Percentiles rank a stretch among this genome's conserved stretches.
These are phyloP conservation scores for Patiria miniata DNA, from an alignment of 35 echinoderm and acorn worm species.

Conservation along the genomic window DNA sequence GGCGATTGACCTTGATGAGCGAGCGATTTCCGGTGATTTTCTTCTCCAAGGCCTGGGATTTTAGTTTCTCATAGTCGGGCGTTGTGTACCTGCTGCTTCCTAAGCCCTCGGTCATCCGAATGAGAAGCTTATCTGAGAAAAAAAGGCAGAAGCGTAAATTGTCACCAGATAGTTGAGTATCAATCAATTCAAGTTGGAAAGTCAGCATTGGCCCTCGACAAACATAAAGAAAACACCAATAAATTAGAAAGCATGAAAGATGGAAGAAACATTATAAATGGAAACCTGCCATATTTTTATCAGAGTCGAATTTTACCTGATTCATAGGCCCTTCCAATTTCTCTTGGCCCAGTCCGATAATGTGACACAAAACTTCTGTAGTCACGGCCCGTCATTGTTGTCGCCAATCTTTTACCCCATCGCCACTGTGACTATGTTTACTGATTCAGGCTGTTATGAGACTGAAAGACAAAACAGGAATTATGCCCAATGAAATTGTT, in stretches of 20 bases:
- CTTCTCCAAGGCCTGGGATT: constrained; percentile 73
- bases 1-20: constrained; percentile 84
- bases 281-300: too few species aligned
- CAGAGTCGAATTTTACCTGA: too few species aligned
- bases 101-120: constrained; percentile 86
- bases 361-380: constrained; percentile 67
- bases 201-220: background rate
- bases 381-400: constrained; percentile 84
- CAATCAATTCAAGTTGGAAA: background rate
- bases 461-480: too few species aligned
- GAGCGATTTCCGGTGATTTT: constrained; percentile 80
- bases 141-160: background rate
- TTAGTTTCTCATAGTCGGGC: constrained; percentile 88
- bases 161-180: background rate
- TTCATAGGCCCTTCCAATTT: constrained; percentile 89
- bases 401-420: too few species aligned
- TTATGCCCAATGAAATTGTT: too few species aligned
- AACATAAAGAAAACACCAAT: background rate
- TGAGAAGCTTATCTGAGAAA: constrained; percentile 83
- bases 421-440: too few species aligned
- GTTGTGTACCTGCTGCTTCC: constrained; percentile 70
- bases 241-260: background rate
- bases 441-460: too few species aligned
- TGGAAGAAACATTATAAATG: too few species aligned
- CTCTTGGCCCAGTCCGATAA: constrained; percentile 75